Conservation (phyloP, 2,888 invertebrate genomes). For the Coelopa pilipes region DNA sequence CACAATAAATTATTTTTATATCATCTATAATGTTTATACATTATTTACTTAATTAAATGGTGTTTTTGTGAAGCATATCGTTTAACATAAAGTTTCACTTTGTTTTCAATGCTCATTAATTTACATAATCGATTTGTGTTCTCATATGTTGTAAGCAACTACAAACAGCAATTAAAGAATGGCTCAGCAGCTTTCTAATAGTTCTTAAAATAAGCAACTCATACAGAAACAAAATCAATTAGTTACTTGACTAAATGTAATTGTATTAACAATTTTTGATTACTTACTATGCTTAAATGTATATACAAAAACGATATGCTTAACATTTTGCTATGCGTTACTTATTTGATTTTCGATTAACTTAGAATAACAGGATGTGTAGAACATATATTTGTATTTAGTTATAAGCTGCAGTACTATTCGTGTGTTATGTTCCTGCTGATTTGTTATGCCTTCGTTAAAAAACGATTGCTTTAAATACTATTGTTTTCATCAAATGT, state of each 20-base stretch:
- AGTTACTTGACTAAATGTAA: background rate
- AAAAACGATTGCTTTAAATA: background rate
- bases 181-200: no score
- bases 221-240: no score
- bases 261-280: slow-evolving; percentile 5
- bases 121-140: slow-evolving; percentile 5
- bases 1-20: slow-evolving; percentile 34
- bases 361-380: background rate
- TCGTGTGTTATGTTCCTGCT: background rate
- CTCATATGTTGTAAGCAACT: background rate
- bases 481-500: slow-evolving; percentile 22
- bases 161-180: slow-evolving; percentile 2
- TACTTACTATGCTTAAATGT: slow-evolving; percentile 1
- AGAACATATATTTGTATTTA: slow-evolving; percentile 1
- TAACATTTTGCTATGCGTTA: slow-evolving; percentile 31
- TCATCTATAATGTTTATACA: slow-evolving; percentile 5
- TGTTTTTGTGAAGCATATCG: slow-evolving; percentile 10
- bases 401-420: slow-evolving; percentile 3
- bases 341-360: background rate
- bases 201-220: no score
- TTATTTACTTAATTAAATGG: slow-evolving; percentile 24
- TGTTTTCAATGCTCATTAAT: slow-evolving; percentile 13
- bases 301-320: slow-evolving; percentile 35
- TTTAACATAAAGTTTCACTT: background rate
- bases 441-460: background rate